These are phyloP conservation scores for Aptenodytes forsteri DNA, from an alignment of 2,113 vertebrate genomes.

Conservation along the genomic window DNA sequence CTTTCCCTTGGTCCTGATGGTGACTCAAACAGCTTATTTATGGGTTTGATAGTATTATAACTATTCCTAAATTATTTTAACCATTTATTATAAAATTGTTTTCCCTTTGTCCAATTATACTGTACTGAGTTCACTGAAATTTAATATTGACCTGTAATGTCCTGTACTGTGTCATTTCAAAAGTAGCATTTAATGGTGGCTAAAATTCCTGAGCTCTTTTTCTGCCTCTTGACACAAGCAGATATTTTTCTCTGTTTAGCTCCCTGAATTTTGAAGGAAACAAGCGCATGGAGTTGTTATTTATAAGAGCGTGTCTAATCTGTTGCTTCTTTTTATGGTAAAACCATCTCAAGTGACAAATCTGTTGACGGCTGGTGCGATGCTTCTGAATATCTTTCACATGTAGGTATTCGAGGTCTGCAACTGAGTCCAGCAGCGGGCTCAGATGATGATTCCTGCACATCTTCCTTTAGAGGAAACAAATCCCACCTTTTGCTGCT, in stretches of 20 bases:
- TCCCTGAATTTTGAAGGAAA: not conserved
- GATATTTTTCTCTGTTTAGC: not conserved
- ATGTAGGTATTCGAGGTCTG: not conserved
- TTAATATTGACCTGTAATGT: not conserved
- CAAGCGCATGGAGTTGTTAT: not conserved
- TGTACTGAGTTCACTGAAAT: not conserved
- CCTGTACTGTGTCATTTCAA: not conserved
- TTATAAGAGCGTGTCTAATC: constrained; percentile 13
- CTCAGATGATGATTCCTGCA: not conserved
- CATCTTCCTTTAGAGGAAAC: not conserved
- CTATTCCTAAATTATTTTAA: not conserved
- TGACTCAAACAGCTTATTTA: not conserved
- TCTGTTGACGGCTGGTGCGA: not conserved
- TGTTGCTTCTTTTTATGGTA: not conserved
- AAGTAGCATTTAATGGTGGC: not conserved
- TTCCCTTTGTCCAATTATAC: not conserved
- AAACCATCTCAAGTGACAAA: not conserved
- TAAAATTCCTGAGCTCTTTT: not conserved
- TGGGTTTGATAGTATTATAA: not conserved
- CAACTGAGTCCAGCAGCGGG: not conserved
- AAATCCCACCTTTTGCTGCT: not conserved
- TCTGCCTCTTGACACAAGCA: not conserved
- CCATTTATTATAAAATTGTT: not conserved
- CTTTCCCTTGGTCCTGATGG: not conserved
- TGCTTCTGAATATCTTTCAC: not conserved